Percentiles rank a stretch among this genome's conserved stretches.
Conservation (phyloP, 2,797 vertebrate genomes). For the Acanthiza pusilla region DNA sequence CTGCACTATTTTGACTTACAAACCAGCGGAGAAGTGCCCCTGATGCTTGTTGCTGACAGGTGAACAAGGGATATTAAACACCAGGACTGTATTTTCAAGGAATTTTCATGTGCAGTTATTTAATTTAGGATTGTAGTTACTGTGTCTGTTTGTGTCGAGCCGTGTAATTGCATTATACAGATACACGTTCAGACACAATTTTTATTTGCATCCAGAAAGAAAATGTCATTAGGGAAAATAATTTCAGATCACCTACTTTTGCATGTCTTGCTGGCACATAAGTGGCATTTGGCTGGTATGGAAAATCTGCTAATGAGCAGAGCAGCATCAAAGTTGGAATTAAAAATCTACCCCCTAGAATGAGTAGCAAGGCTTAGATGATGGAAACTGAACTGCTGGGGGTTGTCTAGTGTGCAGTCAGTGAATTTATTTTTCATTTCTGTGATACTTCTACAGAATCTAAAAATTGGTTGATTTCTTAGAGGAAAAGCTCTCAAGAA, state of each 20-base stretch:
- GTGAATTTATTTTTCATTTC: not conserved
- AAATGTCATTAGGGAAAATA: not conserved
- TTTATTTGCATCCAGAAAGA: slow-evolving; percentile 23
- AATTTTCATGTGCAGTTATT: not conserved
- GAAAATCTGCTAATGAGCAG: not conserved
- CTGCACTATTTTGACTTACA: not conserved
- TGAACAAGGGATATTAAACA: not conserved
- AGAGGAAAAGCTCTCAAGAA: not conserved
- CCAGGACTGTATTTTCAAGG: not conserved
- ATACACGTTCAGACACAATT: not conserved
- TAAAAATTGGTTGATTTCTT: not conserved
- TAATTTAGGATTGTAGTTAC: not conserved
- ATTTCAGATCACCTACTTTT: slow-evolving; percentile 2
- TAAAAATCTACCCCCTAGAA: not conserved
- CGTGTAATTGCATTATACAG: not conserved
- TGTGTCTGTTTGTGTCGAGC: not conserved
- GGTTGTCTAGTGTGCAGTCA: not conserved
- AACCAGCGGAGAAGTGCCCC: not conserved
- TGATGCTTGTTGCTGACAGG: not conserved
- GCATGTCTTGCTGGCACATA: not conserved
- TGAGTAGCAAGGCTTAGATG: not conserved
- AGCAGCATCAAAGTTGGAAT: not conserved
- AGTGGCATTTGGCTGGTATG: not conserved
- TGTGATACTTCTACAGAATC: not conserved
- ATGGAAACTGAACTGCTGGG: not conserved